A percentile compares a stretch with the other conserved stretches of the same genome.
phyloP scores from a whole-genome alignment of 2,113 vertebrate species.

The Coturnix japonica region DNA sequence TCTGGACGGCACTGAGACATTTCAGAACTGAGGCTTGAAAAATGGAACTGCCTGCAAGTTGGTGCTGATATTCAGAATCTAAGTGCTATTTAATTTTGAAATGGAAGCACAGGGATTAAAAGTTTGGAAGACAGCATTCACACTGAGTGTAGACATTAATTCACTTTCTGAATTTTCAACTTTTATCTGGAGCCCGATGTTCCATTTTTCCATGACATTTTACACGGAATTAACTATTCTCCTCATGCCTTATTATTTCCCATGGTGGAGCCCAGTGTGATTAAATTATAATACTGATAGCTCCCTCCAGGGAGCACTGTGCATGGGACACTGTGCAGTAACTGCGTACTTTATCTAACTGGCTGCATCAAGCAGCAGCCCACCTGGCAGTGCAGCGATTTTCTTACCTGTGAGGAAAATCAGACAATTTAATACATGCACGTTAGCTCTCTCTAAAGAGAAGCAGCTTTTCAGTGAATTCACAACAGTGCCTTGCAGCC shows the following conservation, averaged over 20 bases:
- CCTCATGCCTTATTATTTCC: not conserved
- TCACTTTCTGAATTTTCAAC: not conserved
- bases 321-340: not conserved
- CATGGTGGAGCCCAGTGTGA: not conserved
- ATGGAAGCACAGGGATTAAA: not conserved
- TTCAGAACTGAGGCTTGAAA: not conserved
- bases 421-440: not conserved
- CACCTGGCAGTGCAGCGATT: not conserved
- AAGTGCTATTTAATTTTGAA: not conserved
- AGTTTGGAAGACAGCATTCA: not conserved
- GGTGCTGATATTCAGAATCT: not conserved
- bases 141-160: not conserved
- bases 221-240: slow-evolving; percentile 27
- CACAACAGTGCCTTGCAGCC: not conserved
- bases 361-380: not conserved
- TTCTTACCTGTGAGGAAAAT: not conserved
- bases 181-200: not conserved
- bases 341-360: not conserved
- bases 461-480: not conserved
- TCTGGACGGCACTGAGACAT: not conserved
- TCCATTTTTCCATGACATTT: not conserved
- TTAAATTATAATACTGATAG: not conserved
- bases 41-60: not conserved
- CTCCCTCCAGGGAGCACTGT: not conserved
- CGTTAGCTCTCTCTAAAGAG: not conserved